phyloP scores from a whole-genome alignment of 2,797 vertebrate genomes.

The Pelodytes ibericus region DNA sequence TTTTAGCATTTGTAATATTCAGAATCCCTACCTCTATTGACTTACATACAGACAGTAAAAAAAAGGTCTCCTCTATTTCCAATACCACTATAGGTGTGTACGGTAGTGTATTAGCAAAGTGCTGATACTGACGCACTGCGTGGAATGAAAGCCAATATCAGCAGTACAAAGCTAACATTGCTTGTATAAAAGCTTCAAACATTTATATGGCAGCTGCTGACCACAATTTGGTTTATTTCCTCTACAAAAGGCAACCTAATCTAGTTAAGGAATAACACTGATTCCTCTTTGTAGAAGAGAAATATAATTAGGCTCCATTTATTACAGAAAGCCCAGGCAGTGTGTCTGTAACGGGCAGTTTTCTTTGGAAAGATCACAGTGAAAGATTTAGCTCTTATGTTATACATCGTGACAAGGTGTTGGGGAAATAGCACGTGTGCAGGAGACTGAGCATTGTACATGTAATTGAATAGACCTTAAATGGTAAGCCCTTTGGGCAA shows the following conservation, averaged over 20 bases:
- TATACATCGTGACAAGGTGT: constrained; percentile 54
- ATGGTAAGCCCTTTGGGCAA: constrained; percentile 4
- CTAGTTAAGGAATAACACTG: constrained; percentile 62
- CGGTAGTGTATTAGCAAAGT: constrained; percentile 32
- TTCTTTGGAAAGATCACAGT: constrained; percentile 48
- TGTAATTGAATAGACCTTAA: constrained; percentile 37
- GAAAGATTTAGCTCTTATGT: constrained; percentile 54
- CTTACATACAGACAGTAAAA: too few relatives aligned
- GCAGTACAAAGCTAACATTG: constrained; percentile 56
- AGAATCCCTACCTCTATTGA: too few relatives aligned
- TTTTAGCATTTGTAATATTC: too few relatives aligned
- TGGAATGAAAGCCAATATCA: constrained; percentile 40
- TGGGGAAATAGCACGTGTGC: constrained; percentile 56
- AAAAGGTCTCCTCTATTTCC: too few relatives aligned
- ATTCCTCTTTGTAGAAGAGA: constrained; percentile 56
- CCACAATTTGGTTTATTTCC: constrained; percentile 65
- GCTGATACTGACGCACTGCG: constrained; percentile 21
- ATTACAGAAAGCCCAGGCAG: constrained; percentile 58
- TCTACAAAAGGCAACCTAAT: constrained; percentile 70
- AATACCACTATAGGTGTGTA: constrained; percentile 34
- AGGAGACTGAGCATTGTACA: constrained; percentile 52
- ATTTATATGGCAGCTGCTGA: constrained; percentile 64
- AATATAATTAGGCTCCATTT: constrained; percentile 58
- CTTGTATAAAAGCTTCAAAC: constrained; percentile 60
- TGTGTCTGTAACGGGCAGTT: constrained; percentile 52